Base-by-base conservation (phyloP, 23 tunicate genomes). In the Trididemnum clinides region DNA sequence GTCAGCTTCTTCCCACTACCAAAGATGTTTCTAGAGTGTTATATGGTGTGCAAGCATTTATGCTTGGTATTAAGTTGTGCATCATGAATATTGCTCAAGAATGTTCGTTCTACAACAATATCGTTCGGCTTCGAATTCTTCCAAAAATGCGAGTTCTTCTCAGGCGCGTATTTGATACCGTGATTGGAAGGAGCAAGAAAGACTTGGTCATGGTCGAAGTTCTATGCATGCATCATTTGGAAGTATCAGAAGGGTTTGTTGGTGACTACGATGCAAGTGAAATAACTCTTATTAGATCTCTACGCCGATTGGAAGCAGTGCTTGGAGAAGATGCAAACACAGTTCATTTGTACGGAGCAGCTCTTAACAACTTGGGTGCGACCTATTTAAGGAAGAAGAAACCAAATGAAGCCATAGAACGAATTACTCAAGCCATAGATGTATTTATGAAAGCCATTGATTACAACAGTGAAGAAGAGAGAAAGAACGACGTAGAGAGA, bases 401-500 rank as follows among this genome's bases (percentile, higher is more conserved):
- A n/a, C 76, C 76, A 10, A 15, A 28, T 4, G 76, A 28, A 30
- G 76, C 76, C 15, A n/a, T 5, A 5, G 38, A 69, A 6, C 3
- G 3, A 2, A 4, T 69, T 30, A 69, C 37, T 7, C 37, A 69
- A 32, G 76, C 76, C 7, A 69, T 69, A 5, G 38, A 29, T 27
- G 76, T n/a, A 15, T 27, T 5, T 2, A 15, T 28, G 38, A 32
- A 69, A 7, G 76, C 76, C 12, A 37, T 27, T 5, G 76, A 69
- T 30, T 69, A 69, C 30, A n/a, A 28, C 76, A 69, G 21, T 6
- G 38, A 69, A 69, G 38, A 30, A n/a, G 76, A 69, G 30, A 69
- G 21, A 30, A n/a, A 29, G 5, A n/a, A n/a, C 2, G 76, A 69
- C 76, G 76, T 69, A 4, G 38, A 29, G 21, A 28, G 12, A n/a